A percentile compares a stretch with the other conserved stretches of the same genome.
Conservation (phyloP, 2,797 vertebrate genomes). For the Gambusia yucatana region DNA sequence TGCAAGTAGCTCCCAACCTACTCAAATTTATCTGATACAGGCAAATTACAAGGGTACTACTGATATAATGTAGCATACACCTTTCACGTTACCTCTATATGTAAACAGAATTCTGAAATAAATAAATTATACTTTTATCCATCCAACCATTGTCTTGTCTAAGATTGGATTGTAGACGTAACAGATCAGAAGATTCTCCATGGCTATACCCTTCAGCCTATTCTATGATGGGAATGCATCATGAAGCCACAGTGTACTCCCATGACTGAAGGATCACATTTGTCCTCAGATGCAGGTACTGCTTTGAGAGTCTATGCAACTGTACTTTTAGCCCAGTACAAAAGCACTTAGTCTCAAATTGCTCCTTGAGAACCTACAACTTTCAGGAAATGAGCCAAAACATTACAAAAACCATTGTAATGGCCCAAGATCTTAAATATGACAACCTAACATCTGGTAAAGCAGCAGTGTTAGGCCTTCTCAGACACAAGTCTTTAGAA, state of each 20-base stretch:
- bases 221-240: background rate
- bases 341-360: slow-evolving; percentile 35
- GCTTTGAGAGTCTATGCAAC: slow-evolving; percentile 36
- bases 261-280: background rate
- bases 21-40: background rate
- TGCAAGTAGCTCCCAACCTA: background rate
- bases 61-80: background rate
- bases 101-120: slow-evolving; percentile 4
- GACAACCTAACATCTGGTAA: slow-evolving; percentile 68
- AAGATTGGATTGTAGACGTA: background rate
- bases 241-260: background rate
- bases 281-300: background rate
- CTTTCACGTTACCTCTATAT: background rate
- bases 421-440: slow-evolving; percentile 46
- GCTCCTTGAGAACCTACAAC: slow-evolving; percentile 53
- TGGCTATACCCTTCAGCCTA: background rate
- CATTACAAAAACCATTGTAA: slow-evolving; percentile 54
- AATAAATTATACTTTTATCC: slow-evolving; percentile 7
- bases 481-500: slow-evolving; percentile 54
- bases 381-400: slow-evolving; percentile 61
- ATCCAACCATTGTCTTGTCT: background rate
- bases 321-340: slow-evolving; percentile 40
- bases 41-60: background rate
- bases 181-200: background rate
- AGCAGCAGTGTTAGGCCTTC: slow-evolving; percentile 47